These are phyloP conservation scores for Aspidoscelis tigris DNA, from an alignment of 2,113 vertebrate species.

Conservation along the genomic window DNA sequence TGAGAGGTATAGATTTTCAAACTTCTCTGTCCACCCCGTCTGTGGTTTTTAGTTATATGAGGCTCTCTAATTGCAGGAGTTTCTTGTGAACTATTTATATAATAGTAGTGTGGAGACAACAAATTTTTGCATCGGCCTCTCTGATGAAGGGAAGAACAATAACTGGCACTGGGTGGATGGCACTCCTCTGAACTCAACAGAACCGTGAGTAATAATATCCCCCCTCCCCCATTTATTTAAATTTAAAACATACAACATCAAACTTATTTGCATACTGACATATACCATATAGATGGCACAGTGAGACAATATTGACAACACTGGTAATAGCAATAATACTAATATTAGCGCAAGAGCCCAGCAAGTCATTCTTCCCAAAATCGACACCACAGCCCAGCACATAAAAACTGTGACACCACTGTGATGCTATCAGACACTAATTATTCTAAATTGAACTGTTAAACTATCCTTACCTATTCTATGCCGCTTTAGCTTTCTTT, in stretches of 20 bases:
- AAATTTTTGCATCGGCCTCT: slow-evolving; percentile 65
- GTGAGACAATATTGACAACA: no score
- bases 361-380: no score
- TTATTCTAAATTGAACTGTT: no score
- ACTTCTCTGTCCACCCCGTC: background rate
- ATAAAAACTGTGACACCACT: no score
- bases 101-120: rapidly evolving
- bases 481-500: no score
- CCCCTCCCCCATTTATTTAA: background rate
- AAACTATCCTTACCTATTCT: no score
- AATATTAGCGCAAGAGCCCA: no score
- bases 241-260: background rate
- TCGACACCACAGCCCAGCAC: no score
- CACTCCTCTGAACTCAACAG: slow-evolving; percentile 31
- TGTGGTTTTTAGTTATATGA: background rate
- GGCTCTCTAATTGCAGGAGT: slow-evolving; percentile 39
- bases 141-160: background rate
- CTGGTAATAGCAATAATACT: no score
- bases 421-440: no score
- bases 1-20: background rate
- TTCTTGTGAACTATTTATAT: background rate
- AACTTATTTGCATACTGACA: no score
- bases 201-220: slow-evolving; percentile 52
- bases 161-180: slow-evolving; percentile 71
- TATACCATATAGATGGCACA: no score